Base-by-base conservation (phyloP, 2,113 vertebrate species). In the Tringa solitaria region DNA sequence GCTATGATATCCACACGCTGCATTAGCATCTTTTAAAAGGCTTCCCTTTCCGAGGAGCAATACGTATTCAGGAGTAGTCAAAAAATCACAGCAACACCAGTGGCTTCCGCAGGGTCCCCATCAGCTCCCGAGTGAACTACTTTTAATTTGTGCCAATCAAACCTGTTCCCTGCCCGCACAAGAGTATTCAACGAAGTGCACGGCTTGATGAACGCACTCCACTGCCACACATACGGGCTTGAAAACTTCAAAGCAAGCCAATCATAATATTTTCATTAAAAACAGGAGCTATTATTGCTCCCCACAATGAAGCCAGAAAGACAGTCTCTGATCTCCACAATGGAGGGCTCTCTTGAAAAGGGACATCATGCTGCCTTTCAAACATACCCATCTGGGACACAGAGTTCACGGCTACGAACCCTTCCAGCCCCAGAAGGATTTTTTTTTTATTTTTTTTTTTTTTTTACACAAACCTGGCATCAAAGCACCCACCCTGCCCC, bases 161-260 rank as follows among this genome's bases (percentile, higher is more conserved):
- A 69, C 48, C 77, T 9, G 11, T 10, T 45, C 67, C 45, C 74
- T 21, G 6, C 32, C 24, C 37, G 10, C 74, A 41, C 20, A 3
- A 3, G 30, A 28, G 30, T 3, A 43, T n/a, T 68, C 69, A 54
- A 13, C 30, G 17, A 35, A 69, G 39, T 3, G 27, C 21, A 46
- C 1, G 30, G 48, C 61, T 79, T 2, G 17, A n/a, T 33, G 46
- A 95, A 89, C 12, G 7, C 10, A 7, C 46, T 84, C 48, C 64
- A 30, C 14, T 0, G 0, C 30, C 70, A 57, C 22, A 2, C 20
- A 3, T 9, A 10, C 2, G 16, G 76, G 60, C 70, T 39, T 23
- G 39, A 53, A 73, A 91, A 85, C 88, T 68, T 86, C 85, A 69
- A 88, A 95, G 87, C 43, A 48, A 35, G n/a, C 39, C 65, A 64